Evolutionary conservation across 2,888 invertebrate genomes (phyloP), one percentile per base, ranked within the genome.

Genomic region (Andrena chrysosceles): DNA sequence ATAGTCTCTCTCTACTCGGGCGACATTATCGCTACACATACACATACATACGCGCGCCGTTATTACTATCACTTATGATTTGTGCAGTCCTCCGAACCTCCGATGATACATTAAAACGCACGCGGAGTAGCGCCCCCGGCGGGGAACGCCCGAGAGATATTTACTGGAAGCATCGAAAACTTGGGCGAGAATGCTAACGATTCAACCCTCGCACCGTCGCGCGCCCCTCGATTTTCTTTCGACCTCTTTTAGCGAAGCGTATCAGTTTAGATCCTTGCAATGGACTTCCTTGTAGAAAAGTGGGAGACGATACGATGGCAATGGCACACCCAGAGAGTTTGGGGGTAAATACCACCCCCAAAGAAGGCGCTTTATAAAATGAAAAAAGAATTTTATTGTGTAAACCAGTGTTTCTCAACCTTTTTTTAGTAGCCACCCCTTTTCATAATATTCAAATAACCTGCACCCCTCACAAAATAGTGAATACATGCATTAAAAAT

Each of bases 21-120:
- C 70, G 62, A 83, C 35, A 59, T 66, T 81, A 70, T 67, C 72
- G 75, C 78, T 78, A 72, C 59, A 49, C 59, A 62, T 62, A 72
- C 71, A 77, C 68, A 76, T 76, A 67, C 42, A 66, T 42, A 60
- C 56, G 70, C 52, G 59, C 52, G 48, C 52, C 66, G 63, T 48
- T 33, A 78, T 66, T 73, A 60, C 84, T 81, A 87, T 86, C 87
- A 85, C 87, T 78, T 75, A 62, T 69, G 62, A 70, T 87, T 83
- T 75, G 78, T 85, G 79, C 85, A 75, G 82, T 87, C 72, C 74
- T 71, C 79, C 71, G 75, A 77, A 81, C 64, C 60, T 84, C 59
- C 78, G 79, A 74, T 74, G 68, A 71, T 56, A 35, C 73, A 52
- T 68, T 75, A 42, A 67, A 48, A 48, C 31, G 42, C 74, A 69